These are phyloP conservation scores for Sardinella longiceps DNA, from an alignment of 2,797 vertebrate genomes.

Conservation along the genomic window DNA sequence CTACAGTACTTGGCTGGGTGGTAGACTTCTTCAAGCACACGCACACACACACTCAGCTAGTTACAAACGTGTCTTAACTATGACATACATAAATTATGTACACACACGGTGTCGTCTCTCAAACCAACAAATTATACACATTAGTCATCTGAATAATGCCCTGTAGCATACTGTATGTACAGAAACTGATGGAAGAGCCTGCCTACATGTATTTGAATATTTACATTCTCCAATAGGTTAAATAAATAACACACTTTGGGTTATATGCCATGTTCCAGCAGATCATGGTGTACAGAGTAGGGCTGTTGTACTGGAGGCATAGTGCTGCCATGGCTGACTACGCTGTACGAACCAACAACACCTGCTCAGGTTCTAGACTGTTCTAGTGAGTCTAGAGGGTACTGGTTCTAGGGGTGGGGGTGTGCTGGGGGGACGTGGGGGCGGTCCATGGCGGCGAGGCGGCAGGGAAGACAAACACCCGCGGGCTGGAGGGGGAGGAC, in stretches of 20 bases:
- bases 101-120: constrained; percentile 29
- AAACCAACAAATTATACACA: constrained; percentile 48
- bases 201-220: neutral
- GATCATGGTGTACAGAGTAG: constrained; percentile 8
- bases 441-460: constrained; percentile 64
- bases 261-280: neutral
- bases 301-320: constrained; percentile 20
- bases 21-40: constrained; percentile 13
- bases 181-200: neutral
- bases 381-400: constrained; percentile 72
- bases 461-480: constrained; percentile 68
- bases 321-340: constrained; percentile 38
- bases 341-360: constrained; percentile 65
- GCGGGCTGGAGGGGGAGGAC: constrained; percentile 56
- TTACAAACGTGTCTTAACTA: constrained; percentile 10
- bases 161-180: neutral
- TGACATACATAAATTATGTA: constrained; percentile 11
- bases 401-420: constrained; percentile 73
- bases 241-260: constrained; percentile 37
- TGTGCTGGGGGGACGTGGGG: constrained; percentile 64
- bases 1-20: constrained; percentile 58
- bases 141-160: neutral
- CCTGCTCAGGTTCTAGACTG: constrained; percentile 50
- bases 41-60: constrained; percentile 29
- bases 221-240: constrained; percentile 51